Base-by-base conservation (phyloP, 2,888 invertebrate genomes). In the Meteorus cinctellus region DNA sequence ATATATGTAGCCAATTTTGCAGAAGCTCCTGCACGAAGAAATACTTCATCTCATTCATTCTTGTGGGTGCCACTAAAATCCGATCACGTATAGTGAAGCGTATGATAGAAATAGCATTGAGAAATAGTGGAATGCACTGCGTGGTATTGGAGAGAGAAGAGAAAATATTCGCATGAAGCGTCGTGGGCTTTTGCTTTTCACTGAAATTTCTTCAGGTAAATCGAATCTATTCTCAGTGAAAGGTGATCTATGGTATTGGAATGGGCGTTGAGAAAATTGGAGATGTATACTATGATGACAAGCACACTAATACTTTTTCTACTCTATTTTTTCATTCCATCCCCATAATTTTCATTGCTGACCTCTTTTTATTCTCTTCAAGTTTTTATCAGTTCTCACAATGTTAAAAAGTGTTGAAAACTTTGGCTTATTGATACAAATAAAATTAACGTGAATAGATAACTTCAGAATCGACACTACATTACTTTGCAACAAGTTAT, bases 121-220 rank as follows among this genome's bases (percentile, higher is more conserved):
- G 19, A 60, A 60, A 60, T 60, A 29, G 12, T 19, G 59, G 59
- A 60, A 60, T 34, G 63, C 34, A 34, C 41, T 41, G 16, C 16
- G n/a, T 14, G 24, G 29, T 62, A 31, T 63, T 34, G 16, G n/a
- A 31, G 31, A 34, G 29, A n/a, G 4, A 34, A 63, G 63, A 63
- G 48, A 34, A 63, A 63, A 63, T 63, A 63, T 63, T 63, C 34
- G 34, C 29, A 63, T 63, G 36, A 34, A 63, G 12, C 34, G 34
- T 34, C 31, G 63, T n/a, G 63, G 29, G 27, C 62, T 29, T 24
- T 14, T 48, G 66, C 65, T 72, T 72, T 66, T 59, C 66, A 59
- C 27, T 73, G 66, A 55, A 73, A 73, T 73, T 66, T 48, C 60
- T 36, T 66, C 27, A 66, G 48, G 73, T 51, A 73, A 73, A 67